Evolutionary conservation across 92 coral and sea anemone species (phyloP).

Genomic region (Umimayanthus kanabou): DNA sequence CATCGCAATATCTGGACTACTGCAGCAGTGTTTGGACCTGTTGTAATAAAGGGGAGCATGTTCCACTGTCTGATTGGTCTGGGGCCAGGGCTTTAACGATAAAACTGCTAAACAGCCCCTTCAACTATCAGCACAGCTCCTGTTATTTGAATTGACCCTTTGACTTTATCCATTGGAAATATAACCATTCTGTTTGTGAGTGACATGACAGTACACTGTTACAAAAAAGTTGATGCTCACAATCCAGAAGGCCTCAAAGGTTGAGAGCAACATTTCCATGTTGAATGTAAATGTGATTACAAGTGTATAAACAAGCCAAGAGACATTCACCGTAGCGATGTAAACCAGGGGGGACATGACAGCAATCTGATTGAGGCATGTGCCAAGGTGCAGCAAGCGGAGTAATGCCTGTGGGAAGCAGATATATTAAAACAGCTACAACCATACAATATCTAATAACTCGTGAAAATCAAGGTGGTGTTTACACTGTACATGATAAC

Average conservation of each 20-base stretch:
- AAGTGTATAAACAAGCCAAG: slow-evolving; percentile 27
- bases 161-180: background rate
- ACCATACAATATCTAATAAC: background rate
- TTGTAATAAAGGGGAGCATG: too few relatives aligned
- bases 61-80: too few relatives aligned
- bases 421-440: background rate
- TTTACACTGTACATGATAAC: too few relatives aligned
- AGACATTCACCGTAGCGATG: slow-evolving; percentile 16
- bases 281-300: background rate
- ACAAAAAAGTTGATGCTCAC: slow-evolving; percentile 3
- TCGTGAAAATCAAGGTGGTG: too few relatives aligned
- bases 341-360: slow-evolving; percentile 13
- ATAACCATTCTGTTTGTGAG: background rate
- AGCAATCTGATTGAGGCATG: background rate
- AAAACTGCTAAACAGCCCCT: too few relatives aligned
- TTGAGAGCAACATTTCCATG: slow-evolving; percentile 18
- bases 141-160: background rate
- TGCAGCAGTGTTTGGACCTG: too few relatives aligned
- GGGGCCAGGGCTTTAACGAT: too few relatives aligned
- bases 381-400: background rate
- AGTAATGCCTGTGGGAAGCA: slow-evolving; percentile 12
- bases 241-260: slow-evolving; percentile 22
- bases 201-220: background rate
- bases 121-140: background rate
- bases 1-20: too few relatives aligned